Percentiles rank a stretch among this genome's conserved stretches.
Conservation (phyloP, 2,888 invertebrate species). For the Cerceris ruficornis region DNA sequence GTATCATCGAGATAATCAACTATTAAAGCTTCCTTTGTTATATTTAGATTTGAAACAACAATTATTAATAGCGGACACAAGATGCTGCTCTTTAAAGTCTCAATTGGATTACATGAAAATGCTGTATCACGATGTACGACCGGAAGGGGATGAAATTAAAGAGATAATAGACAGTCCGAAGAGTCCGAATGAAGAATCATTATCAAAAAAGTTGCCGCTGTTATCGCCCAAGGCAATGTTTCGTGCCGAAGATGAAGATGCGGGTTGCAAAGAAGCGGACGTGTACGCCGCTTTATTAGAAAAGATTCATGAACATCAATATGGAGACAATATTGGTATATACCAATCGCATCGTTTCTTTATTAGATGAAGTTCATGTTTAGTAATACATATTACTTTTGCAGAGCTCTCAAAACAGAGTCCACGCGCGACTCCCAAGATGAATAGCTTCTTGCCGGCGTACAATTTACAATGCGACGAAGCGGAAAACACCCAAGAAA, state of each 20-base stretch:
- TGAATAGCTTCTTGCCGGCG: no score
- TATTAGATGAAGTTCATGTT: no score
- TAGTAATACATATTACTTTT: no score
- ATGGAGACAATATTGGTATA: no score
- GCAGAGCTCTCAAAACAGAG: no score
- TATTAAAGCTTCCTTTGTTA: not conserved
- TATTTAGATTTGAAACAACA: slow-evolving; percentile 77
- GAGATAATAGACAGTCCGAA: not conserved
- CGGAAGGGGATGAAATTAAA: slow-evolving; percentile 56
- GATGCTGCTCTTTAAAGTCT: slow-evolving; percentile 80
- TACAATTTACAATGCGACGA: not conserved
- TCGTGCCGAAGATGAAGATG: not conserved
- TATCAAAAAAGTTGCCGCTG: not conserved
- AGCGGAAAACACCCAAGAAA: not conserved
- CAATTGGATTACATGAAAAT: slow-evolving; percentile 81
- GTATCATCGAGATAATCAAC: not conserved
- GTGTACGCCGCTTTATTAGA: no score
- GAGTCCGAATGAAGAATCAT: not conserved
- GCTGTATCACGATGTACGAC: slow-evolving; percentile 72
- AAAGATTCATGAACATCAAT: no score
- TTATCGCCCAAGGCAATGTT: no score
- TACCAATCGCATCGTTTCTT: no score
- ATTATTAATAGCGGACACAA: slow-evolving; percentile 79
- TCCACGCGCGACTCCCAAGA: no score
- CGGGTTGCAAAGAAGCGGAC: no score